phyloP scores from a whole-genome alignment of 1,140 invertebrate genomes.

The Colletes gigas region DNA sequence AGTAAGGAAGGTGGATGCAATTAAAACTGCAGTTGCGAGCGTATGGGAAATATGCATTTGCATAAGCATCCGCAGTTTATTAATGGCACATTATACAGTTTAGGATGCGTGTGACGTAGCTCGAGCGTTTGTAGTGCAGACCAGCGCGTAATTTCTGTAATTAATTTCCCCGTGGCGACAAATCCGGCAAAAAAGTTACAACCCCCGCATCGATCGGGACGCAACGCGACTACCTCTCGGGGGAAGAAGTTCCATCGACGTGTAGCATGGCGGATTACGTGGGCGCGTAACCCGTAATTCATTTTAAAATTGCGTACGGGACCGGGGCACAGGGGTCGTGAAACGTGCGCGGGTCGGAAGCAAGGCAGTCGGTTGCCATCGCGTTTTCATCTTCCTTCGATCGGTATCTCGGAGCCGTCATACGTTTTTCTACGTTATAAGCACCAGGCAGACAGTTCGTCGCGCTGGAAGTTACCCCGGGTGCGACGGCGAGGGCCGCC shows the following conservation, averaged over 20 bases:
- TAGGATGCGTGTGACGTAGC: too few species aligned
- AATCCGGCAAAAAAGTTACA: background rate
- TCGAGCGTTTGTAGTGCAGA: background rate
- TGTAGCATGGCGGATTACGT: background rate
- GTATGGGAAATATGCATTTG: too few species aligned
- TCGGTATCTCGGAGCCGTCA: slow-evolving; percentile 36
- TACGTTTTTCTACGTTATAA: slow-evolving; percentile 51
- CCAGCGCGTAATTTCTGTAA: background rate
- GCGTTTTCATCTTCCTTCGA: slow-evolving; percentile 42
- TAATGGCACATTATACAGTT: too few species aligned
- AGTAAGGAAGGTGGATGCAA: too few species aligned
- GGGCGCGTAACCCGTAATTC: background rate
- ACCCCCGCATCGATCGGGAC: background rate
- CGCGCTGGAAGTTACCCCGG: slow-evolving; percentile 10
- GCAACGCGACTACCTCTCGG: background rate
- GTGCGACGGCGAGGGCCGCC: background rate
- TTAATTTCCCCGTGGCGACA: background rate
- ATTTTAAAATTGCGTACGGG: slow-evolving; percentile 5
- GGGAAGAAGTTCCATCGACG: background rate
- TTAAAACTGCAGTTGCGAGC: too few species aligned
- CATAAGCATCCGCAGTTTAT: too few species aligned
- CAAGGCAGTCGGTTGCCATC: background rate
- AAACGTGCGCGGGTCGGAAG: background rate
- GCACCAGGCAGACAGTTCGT: slow-evolving; percentile 39
- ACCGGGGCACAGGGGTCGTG: background rate